Percentiles rank a stretch among this genome's conserved stretches.
These are phyloP conservation scores for Entomobrya proxima DNA, from an alignment of 2,888 invertebrate species.

Conservation along the genomic window DNA sequence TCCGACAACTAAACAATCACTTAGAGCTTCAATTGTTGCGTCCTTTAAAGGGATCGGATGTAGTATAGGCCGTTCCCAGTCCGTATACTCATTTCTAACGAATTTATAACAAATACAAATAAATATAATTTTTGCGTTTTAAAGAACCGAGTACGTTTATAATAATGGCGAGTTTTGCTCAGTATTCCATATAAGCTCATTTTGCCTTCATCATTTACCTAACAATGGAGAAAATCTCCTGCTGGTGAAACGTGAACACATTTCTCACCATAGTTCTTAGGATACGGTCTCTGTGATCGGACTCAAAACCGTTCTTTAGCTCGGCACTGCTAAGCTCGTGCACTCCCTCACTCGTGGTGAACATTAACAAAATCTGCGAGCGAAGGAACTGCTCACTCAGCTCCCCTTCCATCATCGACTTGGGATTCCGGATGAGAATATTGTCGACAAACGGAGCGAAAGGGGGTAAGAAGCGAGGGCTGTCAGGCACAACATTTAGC, in stretches of 20 bases:
- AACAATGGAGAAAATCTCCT: constrained; percentile 95
- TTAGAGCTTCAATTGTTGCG: constrained; percentile 92
- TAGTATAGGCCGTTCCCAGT: constrained; percentile 95
- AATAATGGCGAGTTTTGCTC: too few species aligned
- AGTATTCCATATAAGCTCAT: too few species aligned
- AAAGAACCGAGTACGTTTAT: too few species aligned
- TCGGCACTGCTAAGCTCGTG: constrained; percentile 83
- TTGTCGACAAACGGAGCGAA: constrained; percentile 75
- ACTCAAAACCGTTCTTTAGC: constrained; percentile 87
- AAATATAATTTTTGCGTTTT: too few species aligned
- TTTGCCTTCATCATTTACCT: too few species aligned
- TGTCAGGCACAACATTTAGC: constrained; percentile 77
- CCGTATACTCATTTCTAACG: constrained; percentile 92
- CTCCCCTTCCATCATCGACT: constrained; percentile 74
- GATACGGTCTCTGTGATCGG: constrained; percentile 89
- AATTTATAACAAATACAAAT: too few species aligned
- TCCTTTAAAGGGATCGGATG: constrained; percentile 84
- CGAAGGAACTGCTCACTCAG: constrained; percentile 72
- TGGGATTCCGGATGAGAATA: constrained; percentile 76
- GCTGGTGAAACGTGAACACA: constrained; percentile 95
- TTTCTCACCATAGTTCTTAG: constrained; percentile 92
- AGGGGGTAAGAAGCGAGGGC: constrained; percentile 74
- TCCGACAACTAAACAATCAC: constrained; percentile 95
- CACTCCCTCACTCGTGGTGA: constrained; percentile 79
- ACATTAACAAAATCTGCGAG: constrained; percentile 77